These are phyloP conservation scores for Entelurus aequoreus DNA, from an alignment of 2,113 vertebrate genomes.

Conservation along the genomic window DNA sequence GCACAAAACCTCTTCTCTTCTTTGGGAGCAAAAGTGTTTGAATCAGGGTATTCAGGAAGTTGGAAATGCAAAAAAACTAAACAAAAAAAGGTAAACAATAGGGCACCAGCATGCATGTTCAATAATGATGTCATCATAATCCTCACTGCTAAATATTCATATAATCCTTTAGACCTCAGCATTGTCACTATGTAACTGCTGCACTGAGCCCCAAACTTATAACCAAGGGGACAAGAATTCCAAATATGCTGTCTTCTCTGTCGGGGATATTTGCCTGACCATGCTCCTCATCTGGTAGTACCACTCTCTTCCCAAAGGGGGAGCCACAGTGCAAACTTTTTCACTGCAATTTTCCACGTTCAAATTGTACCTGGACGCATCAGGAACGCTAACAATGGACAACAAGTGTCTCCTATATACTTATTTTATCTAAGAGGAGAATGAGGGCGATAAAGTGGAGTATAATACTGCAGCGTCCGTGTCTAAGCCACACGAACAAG, in stretches of 20 bases:
- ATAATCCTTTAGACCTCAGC: background rate
- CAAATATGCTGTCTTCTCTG: constrained; percentile 5
- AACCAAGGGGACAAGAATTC: constrained; percentile 13
- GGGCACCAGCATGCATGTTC: constrained; percentile 44
- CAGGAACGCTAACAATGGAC: background rate
- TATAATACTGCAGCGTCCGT: background rate
- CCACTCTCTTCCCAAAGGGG: background rate
- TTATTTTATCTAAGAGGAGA: background rate
- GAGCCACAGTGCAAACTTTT: background rate
- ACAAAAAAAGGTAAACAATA: constrained; percentile 21
- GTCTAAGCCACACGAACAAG: background rate
- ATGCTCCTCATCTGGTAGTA: background rate
- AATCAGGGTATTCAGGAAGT: constrained; percentile 56
- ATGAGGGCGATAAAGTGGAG: background rate
- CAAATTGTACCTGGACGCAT: background rate
- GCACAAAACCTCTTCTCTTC: constrained; percentile 52
- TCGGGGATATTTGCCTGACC: background rate
- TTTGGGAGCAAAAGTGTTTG: constrained; percentile 27
- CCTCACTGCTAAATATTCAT: background rate
- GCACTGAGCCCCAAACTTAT: background rate
- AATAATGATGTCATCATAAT: background rate
- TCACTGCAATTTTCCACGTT: background rate
- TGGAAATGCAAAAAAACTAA: constrained; percentile 36
- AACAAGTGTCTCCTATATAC: background rate
- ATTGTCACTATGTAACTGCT: background rate